A percentile compares a stretch with the other conserved stretches of the same genome.
Evolutionary conservation across 2,888 invertebrate species (phyloP).

Genomic region (Troglohyphantes excavatus): DNA sequence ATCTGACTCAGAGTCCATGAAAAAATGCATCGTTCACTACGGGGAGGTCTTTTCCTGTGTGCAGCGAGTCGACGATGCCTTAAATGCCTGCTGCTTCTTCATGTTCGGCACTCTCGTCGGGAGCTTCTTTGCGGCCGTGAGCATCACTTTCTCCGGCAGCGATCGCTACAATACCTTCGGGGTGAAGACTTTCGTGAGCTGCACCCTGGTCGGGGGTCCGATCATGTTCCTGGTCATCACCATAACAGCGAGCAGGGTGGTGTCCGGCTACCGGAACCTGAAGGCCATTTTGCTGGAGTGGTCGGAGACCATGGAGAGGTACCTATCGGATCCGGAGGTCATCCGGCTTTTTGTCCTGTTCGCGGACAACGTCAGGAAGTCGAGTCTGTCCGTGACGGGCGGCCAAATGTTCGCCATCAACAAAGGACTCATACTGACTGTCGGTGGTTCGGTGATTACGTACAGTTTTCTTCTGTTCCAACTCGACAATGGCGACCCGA

Average conservation of each 20-base stretch:
- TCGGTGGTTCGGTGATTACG: neutral
- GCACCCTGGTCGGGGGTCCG: neutral
- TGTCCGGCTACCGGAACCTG: neutral
- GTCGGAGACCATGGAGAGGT: conserved; percentile 1
- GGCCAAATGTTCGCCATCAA: conserved; percentile 19
- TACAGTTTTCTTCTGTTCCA: conserved; percentile 29
- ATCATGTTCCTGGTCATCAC: neutral
- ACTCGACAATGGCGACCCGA: neutral
- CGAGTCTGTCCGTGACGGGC: neutral
- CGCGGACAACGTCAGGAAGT: conserved; percentile 5
- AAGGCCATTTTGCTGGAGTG: neutral
- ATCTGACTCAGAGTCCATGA: neutral
- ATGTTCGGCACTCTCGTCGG: neutral
- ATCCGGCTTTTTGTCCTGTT: neutral
- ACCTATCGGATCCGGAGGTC: neutral
- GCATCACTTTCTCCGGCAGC: conserved; percentile 10
- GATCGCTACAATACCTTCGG: neutral
- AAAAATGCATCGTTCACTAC: neutral
- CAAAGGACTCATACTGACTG: conserved; percentile 1
- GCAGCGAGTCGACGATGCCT: neutral
- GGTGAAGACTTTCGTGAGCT: neutral
- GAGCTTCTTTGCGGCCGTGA: conserved; percentile 18
- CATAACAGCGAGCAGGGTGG: neutral
- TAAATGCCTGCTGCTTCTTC: neutral
- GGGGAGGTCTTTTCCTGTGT: neutral